Evolutionary conservation across 2,888 invertebrate species (phyloP).

Genomic region (Eristalis arbustorum): DNA sequence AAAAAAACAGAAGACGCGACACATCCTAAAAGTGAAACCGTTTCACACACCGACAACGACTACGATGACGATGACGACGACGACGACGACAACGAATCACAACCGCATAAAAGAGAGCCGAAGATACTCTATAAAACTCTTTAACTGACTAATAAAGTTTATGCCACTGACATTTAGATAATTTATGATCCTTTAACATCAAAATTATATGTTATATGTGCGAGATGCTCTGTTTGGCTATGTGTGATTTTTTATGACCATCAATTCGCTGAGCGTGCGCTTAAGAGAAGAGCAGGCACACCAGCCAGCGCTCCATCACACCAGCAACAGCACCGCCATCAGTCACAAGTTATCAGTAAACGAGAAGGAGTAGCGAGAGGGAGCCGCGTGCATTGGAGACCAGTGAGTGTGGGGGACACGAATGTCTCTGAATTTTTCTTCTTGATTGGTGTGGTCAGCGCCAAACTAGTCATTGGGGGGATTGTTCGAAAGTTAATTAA

Average conservation of each 20-base stretch:
- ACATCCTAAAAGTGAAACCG: conserved; percentile 43
- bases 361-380: neutral
- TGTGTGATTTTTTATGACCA: conserved; percentile 71
- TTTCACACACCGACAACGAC: conserved; percentile 28
- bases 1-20: conserved; percentile 19
- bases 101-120: conserved; percentile 40
- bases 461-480: too few relatives aligned
- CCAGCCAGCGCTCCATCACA: neutral
- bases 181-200: conserved; percentile 80
- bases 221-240: conserved; percentile 55
- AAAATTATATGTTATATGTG: conserved; percentile 77
- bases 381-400: too few relatives aligned
- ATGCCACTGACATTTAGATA: conserved; percentile 78
- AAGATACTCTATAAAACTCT: conserved; percentile 72
- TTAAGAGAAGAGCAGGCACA: conserved; percentile 35
- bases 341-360: neutral
- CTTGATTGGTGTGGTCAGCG: too few relatives aligned
- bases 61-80: neutral
- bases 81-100: conserved; percentile 3
- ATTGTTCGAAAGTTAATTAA: too few relatives aligned
- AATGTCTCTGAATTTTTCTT: too few relatives aligned
- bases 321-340: conserved; percentile 33
- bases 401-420: too few relatives aligned
- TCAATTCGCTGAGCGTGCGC: conserved; percentile 73
- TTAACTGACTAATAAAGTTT: conserved; percentile 73